phyloP scores from a whole-genome alignment of 53 echinoderm and acorn worm genomes.

The Holothuria leucospilota region DNA sequence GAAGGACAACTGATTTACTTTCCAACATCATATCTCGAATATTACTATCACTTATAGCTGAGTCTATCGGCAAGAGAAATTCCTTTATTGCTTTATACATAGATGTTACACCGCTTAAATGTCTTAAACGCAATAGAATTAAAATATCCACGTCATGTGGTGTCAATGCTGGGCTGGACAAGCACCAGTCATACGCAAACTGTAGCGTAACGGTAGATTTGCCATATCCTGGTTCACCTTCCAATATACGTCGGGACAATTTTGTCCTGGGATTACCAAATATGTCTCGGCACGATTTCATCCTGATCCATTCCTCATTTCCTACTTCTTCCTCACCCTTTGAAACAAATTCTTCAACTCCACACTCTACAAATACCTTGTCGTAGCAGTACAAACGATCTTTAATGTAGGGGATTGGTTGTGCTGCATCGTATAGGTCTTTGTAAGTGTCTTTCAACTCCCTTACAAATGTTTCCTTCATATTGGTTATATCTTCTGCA shows the following conservation, averaged over 20 bases:
- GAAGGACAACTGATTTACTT: neutral
- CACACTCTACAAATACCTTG: too few species aligned
- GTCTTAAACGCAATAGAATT: neutral
- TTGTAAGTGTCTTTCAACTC: too few species aligned
- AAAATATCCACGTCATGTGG: neutral
- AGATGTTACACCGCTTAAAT: neutral
- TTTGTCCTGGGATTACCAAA: too few species aligned
- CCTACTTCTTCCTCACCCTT: too few species aligned
- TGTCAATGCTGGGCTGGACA: neutral
- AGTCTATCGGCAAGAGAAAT: conserved; percentile 4
- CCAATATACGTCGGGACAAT: neutral
- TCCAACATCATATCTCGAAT: neutral
- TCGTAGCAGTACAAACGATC: too few species aligned
- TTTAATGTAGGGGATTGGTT: too few species aligned
- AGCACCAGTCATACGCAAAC: conserved; percentile 16
- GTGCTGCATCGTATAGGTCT: too few species aligned
- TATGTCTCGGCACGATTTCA: too few species aligned
- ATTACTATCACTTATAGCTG: neutral
- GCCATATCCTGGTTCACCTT: conserved; percentile 27
- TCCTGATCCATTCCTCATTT: too few species aligned
- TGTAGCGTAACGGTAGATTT: conserved; percentile 31
- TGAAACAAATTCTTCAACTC: too few species aligned
- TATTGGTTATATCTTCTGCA: too few species aligned
- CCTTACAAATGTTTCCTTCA: too few species aligned
- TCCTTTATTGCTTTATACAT: conserved; percentile 5